Percentiles rank a stretch among this genome's conserved stretches.
These are phyloP conservation scores for Sebastiscus tertius DNA, from an alignment of 2,797 vertebrate genomes.

Conservation along the genomic window DNA sequence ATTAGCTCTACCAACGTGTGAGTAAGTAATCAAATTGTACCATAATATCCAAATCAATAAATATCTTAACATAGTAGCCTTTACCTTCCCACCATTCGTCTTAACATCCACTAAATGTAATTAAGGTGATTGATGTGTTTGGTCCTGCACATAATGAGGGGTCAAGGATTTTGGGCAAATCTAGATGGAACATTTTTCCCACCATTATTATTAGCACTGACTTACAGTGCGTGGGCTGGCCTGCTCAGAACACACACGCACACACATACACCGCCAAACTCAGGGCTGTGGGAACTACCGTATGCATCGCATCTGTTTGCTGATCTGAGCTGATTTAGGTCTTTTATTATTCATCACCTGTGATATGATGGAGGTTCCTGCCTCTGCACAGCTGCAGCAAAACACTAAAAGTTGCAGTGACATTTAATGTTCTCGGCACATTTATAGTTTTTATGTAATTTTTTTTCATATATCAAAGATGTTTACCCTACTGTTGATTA, in stretches of 20 bases:
- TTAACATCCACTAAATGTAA: conserved; percentile 41
- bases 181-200: conserved; percentile 20
- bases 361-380: conserved; percentile 5
- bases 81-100: conserved; percentile 44
- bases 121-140: conserved; percentile 50
- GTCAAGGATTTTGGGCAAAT: conserved; percentile 42
- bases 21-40: conserved; percentile 39
- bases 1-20: conserved; percentile 28
- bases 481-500: not conserved
- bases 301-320: not conserved
- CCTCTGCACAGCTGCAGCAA: not conserved
- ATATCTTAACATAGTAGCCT: conserved; percentile 18
- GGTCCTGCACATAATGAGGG: conserved; percentile 39
- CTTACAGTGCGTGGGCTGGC: not conserved
- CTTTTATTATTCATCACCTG: conserved; percentile 13
- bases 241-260: not conserved
- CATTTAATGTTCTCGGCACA: not conserved
- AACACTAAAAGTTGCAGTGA: not conserved
- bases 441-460: not conserved
- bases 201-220: conserved; percentile 12
- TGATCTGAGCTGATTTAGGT: not conserved
- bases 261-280: not conserved
- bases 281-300: not conserved
- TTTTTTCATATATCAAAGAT: not conserved
- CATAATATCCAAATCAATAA: conserved; percentile 52